These are phyloP conservation scores for Gasterosteus aculeatus DNA, from an alignment of 2,113 vertebrate species.

Conservation along the genomic window DNA sequence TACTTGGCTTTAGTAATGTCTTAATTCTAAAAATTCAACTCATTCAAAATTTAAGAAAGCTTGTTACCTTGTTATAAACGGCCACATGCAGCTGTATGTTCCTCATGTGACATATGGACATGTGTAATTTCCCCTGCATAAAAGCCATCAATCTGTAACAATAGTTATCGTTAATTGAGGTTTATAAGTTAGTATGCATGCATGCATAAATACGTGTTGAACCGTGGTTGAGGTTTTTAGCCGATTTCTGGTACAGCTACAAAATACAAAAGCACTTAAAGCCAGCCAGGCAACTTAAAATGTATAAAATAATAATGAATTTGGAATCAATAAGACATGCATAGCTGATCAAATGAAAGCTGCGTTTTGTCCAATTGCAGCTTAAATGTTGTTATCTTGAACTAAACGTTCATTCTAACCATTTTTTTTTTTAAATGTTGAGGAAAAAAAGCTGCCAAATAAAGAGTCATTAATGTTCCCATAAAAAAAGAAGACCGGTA, in stretches of 20 bases:
- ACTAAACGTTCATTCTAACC: conserved; percentile 7
- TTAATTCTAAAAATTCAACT: background rate
- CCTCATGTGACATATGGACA: background rate
- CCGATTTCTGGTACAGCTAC: background rate
- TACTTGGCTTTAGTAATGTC: background rate
- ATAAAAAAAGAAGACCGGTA: conserved; percentile 37
- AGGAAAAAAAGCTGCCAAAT: conserved; percentile 42
- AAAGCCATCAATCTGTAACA: background rate
- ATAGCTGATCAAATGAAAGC: conserved; percentile 25
- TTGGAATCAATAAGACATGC: conserved; percentile 18
- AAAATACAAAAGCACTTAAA: conserved; percentile 17
- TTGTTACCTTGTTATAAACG: background rate
- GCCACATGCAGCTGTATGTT: background rate
- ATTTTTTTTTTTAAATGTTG: conserved; percentile 23
- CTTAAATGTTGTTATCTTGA: conserved; percentile 22
- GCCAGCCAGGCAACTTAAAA: conserved; percentile 2
- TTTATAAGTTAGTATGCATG: background rate
- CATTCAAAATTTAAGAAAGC: too few species aligned
- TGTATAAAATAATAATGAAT: conserved; percentile 9
- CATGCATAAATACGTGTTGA: background rate
- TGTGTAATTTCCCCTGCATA: background rate
- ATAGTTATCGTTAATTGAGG: background rate
- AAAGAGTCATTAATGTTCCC: conserved; percentile 35
- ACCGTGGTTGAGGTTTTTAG: background rate
- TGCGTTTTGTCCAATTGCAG: background rate